These are phyloP conservation scores for Orthonevra nobilis DNA, from an alignment of 2,888 invertebrate species.

Conservation along the genomic window DNA sequence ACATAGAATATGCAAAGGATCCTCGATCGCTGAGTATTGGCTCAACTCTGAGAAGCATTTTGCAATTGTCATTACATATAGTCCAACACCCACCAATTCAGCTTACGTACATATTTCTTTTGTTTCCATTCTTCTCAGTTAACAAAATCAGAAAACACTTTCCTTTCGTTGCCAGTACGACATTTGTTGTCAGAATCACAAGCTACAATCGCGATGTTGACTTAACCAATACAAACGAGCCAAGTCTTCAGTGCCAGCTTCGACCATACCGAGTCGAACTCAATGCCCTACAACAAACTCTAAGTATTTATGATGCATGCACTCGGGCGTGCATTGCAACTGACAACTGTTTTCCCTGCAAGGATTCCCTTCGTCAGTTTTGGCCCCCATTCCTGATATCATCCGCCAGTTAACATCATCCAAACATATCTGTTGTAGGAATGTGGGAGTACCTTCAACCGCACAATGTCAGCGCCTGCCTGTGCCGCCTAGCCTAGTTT, in stretches of 20 bases:
- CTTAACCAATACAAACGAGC: conserved; percentile 11
- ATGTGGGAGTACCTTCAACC: conserved; percentile 11
- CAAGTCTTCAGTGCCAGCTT: neutral
- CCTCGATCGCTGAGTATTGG: too few species aligned
- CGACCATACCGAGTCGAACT: conserved; percentile 35
- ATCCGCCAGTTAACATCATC: conserved; percentile 41
- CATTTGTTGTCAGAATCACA: conserved; percentile 41
- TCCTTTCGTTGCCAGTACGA: neutral
- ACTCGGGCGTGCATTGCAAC: conserved; percentile 40
- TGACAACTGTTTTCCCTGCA: conserved; percentile 40
- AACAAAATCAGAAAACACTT: neutral
- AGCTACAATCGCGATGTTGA: conserved; percentile 23
- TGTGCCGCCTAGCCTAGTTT: conserved; percentile 49
- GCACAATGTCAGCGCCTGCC: conserved; percentile 40
- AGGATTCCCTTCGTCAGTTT: conserved; percentile 17
- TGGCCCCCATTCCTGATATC: too few species aligned
- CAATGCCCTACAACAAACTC: conserved; percentile 37
- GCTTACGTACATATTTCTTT: neutral
- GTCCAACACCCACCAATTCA: neutral
- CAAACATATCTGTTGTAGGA: neutral
- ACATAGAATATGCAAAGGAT: too few species aligned
- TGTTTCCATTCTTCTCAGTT: neutral
- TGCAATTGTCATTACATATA: too few species aligned
- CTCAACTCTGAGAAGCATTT: too few species aligned
- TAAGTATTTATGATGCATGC: conserved; percentile 47